Conservation (phyloP, 1,140 invertebrate species). For the Zaprionus taronus region DNA sequence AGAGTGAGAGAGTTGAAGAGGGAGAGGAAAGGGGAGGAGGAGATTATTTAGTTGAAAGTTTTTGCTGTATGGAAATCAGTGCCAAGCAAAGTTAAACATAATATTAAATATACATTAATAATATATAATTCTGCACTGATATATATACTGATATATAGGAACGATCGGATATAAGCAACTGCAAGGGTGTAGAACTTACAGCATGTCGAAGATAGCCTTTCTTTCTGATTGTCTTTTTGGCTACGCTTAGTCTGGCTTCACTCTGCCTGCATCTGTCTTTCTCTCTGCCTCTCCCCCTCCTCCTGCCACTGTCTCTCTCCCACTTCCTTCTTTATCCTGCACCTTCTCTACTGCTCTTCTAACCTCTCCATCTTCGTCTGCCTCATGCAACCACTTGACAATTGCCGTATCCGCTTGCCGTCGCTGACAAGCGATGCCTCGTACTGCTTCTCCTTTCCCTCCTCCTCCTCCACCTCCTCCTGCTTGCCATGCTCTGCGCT, state of each 20-base stretch:
- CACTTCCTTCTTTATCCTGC: slow-evolving; percentile 23
- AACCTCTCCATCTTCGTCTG: background rate
- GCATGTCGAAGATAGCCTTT: too few species aligned
- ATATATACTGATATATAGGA: too few species aligned
- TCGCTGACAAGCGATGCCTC: slow-evolving; percentile 44
- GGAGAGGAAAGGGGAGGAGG: too few species aligned
- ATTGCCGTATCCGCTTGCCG: slow-evolving; percentile 75
- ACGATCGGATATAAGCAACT: too few species aligned
- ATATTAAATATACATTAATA: too few species aligned
- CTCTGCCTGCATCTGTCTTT: background rate
- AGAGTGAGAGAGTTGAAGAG: too few species aligned
- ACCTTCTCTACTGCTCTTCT: background rate
- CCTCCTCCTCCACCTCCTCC: background rate
- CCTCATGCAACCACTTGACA: slow-evolving; percentile 59
- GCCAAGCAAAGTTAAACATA: too few species aligned
- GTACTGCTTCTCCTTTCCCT: background rate
- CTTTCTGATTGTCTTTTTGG: background rate
- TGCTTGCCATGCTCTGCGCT: background rate
- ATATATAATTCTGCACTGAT: too few species aligned
- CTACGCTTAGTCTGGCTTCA: background rate
- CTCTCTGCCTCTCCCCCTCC: background rate
- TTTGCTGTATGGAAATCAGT: background rate
- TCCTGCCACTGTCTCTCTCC: too few species aligned
- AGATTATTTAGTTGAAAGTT: background rate
- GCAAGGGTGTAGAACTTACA: too few species aligned